Conservation (phyloP, 2,888 invertebrate species). For the Pseudoips prasinana region DNA sequence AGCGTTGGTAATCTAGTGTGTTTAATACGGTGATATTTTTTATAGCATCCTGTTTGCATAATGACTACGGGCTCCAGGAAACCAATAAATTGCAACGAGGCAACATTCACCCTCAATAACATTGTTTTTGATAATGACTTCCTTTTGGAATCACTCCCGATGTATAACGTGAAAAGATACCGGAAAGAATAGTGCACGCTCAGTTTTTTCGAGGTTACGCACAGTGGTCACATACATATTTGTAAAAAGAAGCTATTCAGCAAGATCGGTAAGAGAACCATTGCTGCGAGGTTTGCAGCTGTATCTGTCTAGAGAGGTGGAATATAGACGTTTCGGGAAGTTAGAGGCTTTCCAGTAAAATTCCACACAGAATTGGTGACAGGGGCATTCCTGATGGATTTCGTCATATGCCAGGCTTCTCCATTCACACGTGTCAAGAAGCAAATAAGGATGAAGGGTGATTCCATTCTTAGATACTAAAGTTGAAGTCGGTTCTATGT, state of each 20-base stretch:
- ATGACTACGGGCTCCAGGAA: slow-evolving; percentile 89
- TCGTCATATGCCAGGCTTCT: slow-evolving; percentile 95
- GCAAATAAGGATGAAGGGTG: slow-evolving; percentile 86
- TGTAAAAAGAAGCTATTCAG: slow-evolving; percentile 88
- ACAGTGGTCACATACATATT: slow-evolving; percentile 88
- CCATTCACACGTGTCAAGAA: slow-evolving; percentile 94
- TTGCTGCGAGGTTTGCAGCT: slow-evolving; percentile 90
- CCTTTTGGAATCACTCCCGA: slow-evolving; percentile 88
- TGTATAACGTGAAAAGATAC: slow-evolving; percentile 93
- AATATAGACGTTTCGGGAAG: slow-evolving; percentile 92
- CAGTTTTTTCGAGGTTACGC: slow-evolving; percentile 91
- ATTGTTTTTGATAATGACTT: slow-evolving; percentile 90
- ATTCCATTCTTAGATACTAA: no score
- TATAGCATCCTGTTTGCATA: slow-evolving; percentile 71
- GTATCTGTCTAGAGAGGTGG: slow-evolving; percentile 92
- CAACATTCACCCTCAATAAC: slow-evolving; percentile 87
- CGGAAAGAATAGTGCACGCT: slow-evolving; percentile 95
- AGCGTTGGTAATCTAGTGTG: no score
- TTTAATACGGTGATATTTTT: no score
- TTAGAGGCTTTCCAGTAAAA: slow-evolving; percentile 94
- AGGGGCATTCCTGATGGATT: slow-evolving; percentile 94
- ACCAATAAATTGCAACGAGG: slow-evolving; percentile 86
- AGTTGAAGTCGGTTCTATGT: no score
- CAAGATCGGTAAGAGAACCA: slow-evolving; percentile 86
- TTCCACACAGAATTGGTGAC: slow-evolving; percentile 94